A percentile compares a stretch with the other conserved stretches of the same genome.
These are phyloP conservation scores for Tretioscincus oriximinensis DNA, from an alignment of 2,113 vertebrate species.

Conservation along the genomic window DNA sequence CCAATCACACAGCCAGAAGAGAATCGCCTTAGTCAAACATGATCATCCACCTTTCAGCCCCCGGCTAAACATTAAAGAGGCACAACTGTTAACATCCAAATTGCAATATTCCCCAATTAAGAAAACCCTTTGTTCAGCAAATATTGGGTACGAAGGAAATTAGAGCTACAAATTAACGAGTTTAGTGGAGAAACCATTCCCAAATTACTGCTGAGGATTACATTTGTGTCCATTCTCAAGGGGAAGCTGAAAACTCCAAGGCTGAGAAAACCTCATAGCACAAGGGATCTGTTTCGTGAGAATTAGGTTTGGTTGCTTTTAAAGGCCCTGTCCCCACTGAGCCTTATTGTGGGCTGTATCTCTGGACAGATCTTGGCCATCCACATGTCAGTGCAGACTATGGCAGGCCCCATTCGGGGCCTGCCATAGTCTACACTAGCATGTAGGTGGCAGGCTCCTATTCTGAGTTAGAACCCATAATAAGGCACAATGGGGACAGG, in stretches of 20 bases:
- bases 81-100: constrained; percentile 12
- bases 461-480: no score
- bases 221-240: neutral
- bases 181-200: neutral
- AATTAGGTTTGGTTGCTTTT: neutral
- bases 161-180: neutral
- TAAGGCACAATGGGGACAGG: no score
- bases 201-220: neutral
- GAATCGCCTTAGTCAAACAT: neutral
- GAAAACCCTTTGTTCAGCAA: neutral
- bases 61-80: constrained; percentile 1
- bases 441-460: no score
- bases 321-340: no score
- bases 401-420: no score
- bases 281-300: neutral
- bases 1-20: neutral
- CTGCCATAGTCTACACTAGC: no score
- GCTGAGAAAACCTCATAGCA: neutral
- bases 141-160: neutral
- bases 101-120: constrained; percentile 18
- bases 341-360: no score
- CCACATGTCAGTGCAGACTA: no score
- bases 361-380: no score
- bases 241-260: neutral
- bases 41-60: neutral